These are phyloP conservation scores for Capromys pilorides DNA, from an alignment of 2,797 vertebrate genomes.

Conservation along the genomic window DNA sequence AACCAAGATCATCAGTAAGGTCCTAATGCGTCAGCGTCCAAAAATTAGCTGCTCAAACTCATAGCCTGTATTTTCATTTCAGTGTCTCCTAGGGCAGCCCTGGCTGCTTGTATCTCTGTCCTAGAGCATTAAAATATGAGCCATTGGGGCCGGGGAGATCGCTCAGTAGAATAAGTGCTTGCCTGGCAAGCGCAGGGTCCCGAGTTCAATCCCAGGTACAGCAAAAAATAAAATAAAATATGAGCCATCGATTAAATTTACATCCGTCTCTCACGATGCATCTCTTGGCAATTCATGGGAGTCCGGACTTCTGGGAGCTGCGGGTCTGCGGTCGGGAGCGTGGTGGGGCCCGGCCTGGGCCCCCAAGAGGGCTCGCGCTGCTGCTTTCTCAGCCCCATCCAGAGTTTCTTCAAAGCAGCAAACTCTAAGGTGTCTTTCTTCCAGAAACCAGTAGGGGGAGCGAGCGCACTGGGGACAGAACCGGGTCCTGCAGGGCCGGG, in stretches of 20 bases:
- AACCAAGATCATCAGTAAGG: too few species aligned
- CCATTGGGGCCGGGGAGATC: too few species aligned
- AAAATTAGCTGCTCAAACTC: slow-evolving; percentile 6
- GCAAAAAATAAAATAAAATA: neutral
- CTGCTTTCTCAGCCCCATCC: neutral
- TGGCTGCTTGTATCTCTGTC: neutral
- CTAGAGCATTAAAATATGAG: slow-evolving; percentile 27
- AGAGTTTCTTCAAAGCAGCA: neutral
- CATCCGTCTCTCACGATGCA: neutral
- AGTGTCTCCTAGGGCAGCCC: neutral
- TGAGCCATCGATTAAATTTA: slow-evolving; percentile 53
- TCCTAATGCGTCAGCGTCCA: too few species aligned
- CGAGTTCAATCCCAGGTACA: too few species aligned
- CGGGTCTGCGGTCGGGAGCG: neutral
- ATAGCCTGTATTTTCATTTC: slow-evolving; percentile 54
- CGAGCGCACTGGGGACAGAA: neutral
- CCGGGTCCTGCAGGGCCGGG: neutral
- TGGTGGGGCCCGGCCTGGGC: neutral
- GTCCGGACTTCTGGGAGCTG: neutral
- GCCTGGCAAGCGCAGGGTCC: too few species aligned
- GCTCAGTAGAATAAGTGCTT: too few species aligned
- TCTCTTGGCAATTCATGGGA: neutral
- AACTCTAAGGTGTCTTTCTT: slow-evolving; percentile 23
- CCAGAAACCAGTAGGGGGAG: slow-evolving; percentile 53
- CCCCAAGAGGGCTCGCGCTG: neutral